Conservation (phyloP, 2,113 vertebrate genomes). For the Taxidea taxus region DNA sequence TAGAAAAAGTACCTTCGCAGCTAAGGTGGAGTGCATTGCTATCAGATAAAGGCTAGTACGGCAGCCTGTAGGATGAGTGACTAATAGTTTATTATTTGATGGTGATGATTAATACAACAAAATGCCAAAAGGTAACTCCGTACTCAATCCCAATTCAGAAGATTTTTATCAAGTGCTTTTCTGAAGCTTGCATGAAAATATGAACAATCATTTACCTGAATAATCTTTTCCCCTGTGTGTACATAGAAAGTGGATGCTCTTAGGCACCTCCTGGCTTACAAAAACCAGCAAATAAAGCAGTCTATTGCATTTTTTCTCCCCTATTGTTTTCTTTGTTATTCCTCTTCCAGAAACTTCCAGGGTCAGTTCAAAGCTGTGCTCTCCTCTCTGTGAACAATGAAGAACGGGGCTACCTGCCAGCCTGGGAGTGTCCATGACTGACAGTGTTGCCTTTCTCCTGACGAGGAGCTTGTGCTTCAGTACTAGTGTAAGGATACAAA, state of each 20-base stretch:
- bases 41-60: background rate
- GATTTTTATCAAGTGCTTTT: conserved; percentile 12
- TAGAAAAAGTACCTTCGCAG: background rate
- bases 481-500: background rate
- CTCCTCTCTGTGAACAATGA: background rate
- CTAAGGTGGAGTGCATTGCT: background rate
- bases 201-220: background rate
- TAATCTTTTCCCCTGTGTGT: background rate
- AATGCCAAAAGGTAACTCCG: background rate
- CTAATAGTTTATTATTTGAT: conserved; percentile 17
- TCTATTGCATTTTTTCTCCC: background rate
- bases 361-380: background rate
- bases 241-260: background rate
- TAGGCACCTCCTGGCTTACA: background rate
- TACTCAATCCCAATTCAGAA: background rate
- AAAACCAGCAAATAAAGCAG: background rate
- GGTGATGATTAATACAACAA: background rate
- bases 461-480: background rate
- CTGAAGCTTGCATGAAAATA: background rate
- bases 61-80: background rate
- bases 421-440: background rate
- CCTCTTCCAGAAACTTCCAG: background rate
- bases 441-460: background rate
- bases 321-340: background rate
- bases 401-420: background rate